Conservation (phyloP, 2,888 invertebrate species). For the Agriopis leucophaearia region DNA sequence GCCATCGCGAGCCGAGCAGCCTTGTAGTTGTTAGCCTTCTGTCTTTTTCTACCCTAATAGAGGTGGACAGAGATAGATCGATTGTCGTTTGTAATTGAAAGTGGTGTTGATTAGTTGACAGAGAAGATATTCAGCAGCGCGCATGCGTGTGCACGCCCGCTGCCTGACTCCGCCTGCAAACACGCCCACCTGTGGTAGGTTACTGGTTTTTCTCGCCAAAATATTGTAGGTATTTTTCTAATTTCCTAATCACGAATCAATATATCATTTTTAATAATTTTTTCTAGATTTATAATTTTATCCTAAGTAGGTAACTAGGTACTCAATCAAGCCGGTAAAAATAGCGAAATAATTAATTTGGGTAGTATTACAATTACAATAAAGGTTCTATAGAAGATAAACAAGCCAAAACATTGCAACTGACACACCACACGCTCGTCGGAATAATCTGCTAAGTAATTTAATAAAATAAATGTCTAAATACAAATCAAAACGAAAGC, state of each 20-base stretch:
- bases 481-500: conserved; percentile 33
- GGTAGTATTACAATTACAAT: background rate
- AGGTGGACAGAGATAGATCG: conserved; percentile 69
- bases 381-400: conserved; percentile 30
- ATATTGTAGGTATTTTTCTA: conserved; percentile 63
- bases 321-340: conserved; percentile 5
- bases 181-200: conserved; percentile 83
- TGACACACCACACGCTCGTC: conserved; percentile 35
- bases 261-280: background rate
- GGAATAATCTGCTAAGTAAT: conserved; percentile 20
- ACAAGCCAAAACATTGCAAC: conserved; percentile 37
- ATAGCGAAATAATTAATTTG: conserved; percentile 2
- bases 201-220: conserved; percentile 56
- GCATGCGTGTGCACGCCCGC: conserved; percentile 81
- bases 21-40: conserved; percentile 56
- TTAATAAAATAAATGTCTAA: conserved; percentile 22
- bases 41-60: conserved; percentile 72
- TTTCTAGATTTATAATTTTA: conserved; percentile 1
- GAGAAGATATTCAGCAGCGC: conserved; percentile 60
- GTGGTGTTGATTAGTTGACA: conserved; percentile 57
- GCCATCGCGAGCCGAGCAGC: conserved; percentile 67
- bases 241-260: conserved; percentile 32
- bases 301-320: too few relatives aligned
- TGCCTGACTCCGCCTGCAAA: conserved; percentile 73
- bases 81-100: conserved; percentile 61